Evolutionary conservation across 1,140 invertebrate genomes (phyloP).

Genomic region (Drosophila nigromelanica): DNA sequence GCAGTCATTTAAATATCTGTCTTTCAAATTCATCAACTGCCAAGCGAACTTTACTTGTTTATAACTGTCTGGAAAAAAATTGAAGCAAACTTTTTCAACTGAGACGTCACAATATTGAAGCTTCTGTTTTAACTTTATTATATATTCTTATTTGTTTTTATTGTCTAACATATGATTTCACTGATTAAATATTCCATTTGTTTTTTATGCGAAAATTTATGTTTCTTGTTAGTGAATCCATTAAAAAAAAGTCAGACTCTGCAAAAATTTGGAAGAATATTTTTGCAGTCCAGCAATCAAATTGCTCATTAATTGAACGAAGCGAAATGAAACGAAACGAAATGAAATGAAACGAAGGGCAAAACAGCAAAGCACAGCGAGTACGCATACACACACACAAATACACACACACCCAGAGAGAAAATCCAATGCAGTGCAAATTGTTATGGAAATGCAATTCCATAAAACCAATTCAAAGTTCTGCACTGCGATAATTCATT

Average conservation of each 20-base stretch:
- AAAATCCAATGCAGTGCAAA: constrained; percentile 52
- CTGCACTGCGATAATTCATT: constrained; percentile 67
- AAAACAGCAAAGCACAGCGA: constrained; percentile 31
- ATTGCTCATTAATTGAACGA: constrained; percentile 67
- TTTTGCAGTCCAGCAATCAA: constrained; percentile 52
- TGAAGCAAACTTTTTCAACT: constrained; percentile 23
- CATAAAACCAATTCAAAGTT: constrained; percentile 55
- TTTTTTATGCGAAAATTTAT: too few species aligned
- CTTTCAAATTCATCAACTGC: constrained; percentile 34
- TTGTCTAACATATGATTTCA: constrained; percentile 32
- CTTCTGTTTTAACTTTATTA: constrained; percentile 8
- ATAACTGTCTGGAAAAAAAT: neutral
- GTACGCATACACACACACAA: constrained; percentile 29
- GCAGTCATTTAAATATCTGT: constrained; percentile 20
- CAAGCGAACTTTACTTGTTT: constrained; percentile 24
- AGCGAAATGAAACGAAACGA: constrained; percentile 27
- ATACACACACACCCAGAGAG: constrained; percentile 36
- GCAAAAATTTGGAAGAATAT: constrained; percentile 30
- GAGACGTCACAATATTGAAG: constrained; percentile 29
- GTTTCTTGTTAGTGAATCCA: neutral
- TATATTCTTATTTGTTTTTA: constrained; percentile 15
- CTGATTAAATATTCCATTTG: constrained; percentile 5
- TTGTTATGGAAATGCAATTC: constrained; percentile 65
- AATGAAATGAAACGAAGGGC: constrained; percentile 25
- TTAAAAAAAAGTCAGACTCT: neutral